Evolutionary conservation across 2,888 invertebrate genomes (phyloP), one percentile per base, ranked within the genome.

Genomic region (Lasioglossum lativentre): DNA sequence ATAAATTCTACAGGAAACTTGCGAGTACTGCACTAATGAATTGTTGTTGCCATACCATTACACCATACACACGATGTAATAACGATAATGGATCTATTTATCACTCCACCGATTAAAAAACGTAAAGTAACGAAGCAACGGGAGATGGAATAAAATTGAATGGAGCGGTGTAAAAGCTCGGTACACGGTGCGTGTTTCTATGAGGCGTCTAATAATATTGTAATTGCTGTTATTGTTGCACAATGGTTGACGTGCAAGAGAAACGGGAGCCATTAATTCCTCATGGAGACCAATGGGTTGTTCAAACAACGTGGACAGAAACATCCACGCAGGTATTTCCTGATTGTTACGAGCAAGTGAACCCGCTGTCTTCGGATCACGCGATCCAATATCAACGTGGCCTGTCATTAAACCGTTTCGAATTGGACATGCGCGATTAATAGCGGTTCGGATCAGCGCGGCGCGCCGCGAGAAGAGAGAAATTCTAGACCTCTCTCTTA

Each of bases 371-470:
- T 27, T 27, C 40, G 47, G 3, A 74, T 68, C 75, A 19, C 70
- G 56, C 68, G 70, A 79, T n/a, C n/a, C 27, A 1, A 19, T 2
- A 27, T 10, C n/a, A 47, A 10, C 52, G 23, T 16, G 30, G 16
- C 5, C 6, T 75, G 40, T 16, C 40, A 52, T 80, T 70, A 52
- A 19, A 16, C 30, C 30, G 0, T 1, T 30, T 19, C 23, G 68
- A 12, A 38, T 38, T 23, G 38, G 68, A 68, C 68, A 68, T n/a
- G 68, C 68, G 68, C 38, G 68, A 68, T 68, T 68, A 68, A 68
- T 68, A 68, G 38, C 38, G 68, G n/a, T 68, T n/a, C 23, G 52
- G 52, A 23, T 23, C 23, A 23, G 52, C 4, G 1, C 34, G 34
- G 23, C 10, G 52, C 10, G 12, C 19, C 38, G 38, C 38, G 10